phyloP scores from a whole-genome alignment of 2,888 invertebrate genomes.

The Agriopis aurantiaria region DNA sequence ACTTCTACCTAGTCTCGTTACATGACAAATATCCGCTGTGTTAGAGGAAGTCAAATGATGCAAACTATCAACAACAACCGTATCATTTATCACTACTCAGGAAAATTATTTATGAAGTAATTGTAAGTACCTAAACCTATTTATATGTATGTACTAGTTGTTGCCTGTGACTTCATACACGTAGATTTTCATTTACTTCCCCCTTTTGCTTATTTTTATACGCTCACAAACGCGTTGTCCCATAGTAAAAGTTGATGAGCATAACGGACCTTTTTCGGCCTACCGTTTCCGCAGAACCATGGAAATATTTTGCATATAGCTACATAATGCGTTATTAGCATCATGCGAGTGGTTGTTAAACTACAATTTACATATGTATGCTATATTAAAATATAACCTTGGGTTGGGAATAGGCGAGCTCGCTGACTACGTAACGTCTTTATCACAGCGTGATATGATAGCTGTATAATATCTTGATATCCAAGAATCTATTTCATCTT shows the following conservation, averaged over 20 bases:
- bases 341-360: conserved; percentile 34
- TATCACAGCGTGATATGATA: conserved; percentile 19
- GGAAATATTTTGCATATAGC: conserved; percentile 12
- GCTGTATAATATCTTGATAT: conserved; percentile 16
- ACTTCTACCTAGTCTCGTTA: neutral
- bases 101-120: neutral
- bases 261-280: too few relatives aligned
- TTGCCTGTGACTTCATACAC: too few relatives aligned
- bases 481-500: conserved; percentile 3
- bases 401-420: conserved; percentile 26
- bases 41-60: conserved; percentile 19
- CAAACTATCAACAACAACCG: conserved; percentile 8
- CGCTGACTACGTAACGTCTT: conserved; percentile 10
- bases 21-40: conserved; percentile 16
- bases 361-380: conserved; percentile 41
- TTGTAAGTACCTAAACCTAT: neutral
- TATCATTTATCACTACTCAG: conserved; percentile 11
- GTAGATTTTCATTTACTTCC: too few relatives aligned
- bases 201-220: too few relatives aligned
- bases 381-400: conserved; percentile 32
- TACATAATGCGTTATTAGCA: conserved; percentile 30
- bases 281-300: too few relatives aligned
- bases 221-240: too few relatives aligned
- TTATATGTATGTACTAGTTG: neutral
- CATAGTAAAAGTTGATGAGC: too few relatives aligned